Percentiles rank a stretch among this genome's conserved stretches.
Evolutionary conservation across 2,113 vertebrate species (phyloP).

Genomic region (human): DNA sequence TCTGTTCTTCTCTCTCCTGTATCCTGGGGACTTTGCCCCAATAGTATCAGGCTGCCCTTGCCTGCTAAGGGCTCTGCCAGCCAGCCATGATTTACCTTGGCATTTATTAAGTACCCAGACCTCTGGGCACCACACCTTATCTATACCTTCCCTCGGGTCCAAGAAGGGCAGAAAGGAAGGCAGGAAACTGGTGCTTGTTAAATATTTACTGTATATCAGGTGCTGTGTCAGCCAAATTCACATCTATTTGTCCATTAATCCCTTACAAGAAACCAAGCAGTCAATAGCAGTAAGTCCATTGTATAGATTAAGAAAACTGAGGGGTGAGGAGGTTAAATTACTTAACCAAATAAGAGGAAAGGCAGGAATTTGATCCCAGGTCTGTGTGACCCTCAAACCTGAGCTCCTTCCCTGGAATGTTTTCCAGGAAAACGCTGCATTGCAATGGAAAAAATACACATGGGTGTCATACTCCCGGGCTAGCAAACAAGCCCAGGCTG

Average conservation of each 20-base stretch:
- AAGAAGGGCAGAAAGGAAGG: neutral
- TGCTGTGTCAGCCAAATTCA: neutral
- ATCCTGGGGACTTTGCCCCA: neutral
- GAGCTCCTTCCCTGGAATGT: neutral
- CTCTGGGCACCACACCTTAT: neutral
- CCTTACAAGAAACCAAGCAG: neutral
- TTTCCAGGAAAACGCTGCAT: neutral
- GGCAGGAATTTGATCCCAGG: neutral
- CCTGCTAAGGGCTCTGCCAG: neutral
- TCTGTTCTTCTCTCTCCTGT: neutral
- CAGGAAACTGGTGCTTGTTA: neutral
- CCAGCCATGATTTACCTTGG: neutral
- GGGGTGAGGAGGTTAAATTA: neutral
- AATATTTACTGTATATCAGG: too few relatives aligned
- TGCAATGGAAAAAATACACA: neutral
- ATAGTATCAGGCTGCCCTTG: neutral
- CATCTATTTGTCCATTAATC: fast-evolving
- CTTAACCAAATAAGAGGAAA: neutral
- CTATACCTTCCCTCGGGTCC: neutral
- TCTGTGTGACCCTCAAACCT: neutral
- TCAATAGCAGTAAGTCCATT: neutral
- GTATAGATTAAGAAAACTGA: neutral
- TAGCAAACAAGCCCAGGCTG: neutral
- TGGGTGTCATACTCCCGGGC: neutral
- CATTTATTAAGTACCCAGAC: neutral